Conservation (phyloP, 2,797 vertebrate species). For the Mastacembelus armatus region DNA sequence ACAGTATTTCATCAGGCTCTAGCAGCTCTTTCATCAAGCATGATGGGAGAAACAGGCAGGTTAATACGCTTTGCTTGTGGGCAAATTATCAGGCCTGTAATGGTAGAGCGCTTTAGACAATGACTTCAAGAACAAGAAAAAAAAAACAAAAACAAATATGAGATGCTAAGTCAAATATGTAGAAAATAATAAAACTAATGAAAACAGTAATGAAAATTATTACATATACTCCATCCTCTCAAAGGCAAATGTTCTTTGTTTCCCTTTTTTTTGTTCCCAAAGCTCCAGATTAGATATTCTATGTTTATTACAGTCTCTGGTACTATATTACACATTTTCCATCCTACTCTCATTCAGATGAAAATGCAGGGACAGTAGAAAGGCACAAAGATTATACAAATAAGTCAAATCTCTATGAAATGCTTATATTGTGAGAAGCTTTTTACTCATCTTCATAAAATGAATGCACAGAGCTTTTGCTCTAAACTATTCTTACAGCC, state of each 20-base stretch:
- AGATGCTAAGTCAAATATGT: not conserved
- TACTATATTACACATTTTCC: slow-evolving; percentile 7
- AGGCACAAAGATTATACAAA: slow-evolving; percentile 62
- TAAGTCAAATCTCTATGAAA: slow-evolving; percentile 58
- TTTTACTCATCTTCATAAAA: slow-evolving; percentile 23
- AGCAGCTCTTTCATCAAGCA: slow-evolving; percentile 8
- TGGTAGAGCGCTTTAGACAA: not conserved
- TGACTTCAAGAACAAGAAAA: too few relatives aligned
- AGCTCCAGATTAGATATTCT: slow-evolving; percentile 7
- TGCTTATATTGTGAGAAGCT: slow-evolving; percentile 31
- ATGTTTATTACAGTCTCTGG: slow-evolving; percentile 10
- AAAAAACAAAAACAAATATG: not conserved
- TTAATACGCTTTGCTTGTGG: slow-evolving; percentile 13
- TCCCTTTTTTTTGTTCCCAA: not conserved
- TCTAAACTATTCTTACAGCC: slow-evolving; percentile 24
- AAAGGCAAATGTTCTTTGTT: not conserved
- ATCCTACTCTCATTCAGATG: slow-evolving; percentile 6
- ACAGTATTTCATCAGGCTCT: slow-evolving; percentile 4
- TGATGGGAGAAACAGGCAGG: slow-evolving; percentile 2
- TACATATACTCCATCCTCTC: not conserved
- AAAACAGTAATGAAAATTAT: too few relatives aligned
- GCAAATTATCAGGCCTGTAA: not conserved
- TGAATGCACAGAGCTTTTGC: slow-evolving; percentile 13
- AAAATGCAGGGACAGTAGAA: slow-evolving; percentile 5
- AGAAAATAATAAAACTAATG: too few relatives aligned